Conservation (phyloP, 2,888 invertebrate species). For the Hymenopus coronatus region DNA sequence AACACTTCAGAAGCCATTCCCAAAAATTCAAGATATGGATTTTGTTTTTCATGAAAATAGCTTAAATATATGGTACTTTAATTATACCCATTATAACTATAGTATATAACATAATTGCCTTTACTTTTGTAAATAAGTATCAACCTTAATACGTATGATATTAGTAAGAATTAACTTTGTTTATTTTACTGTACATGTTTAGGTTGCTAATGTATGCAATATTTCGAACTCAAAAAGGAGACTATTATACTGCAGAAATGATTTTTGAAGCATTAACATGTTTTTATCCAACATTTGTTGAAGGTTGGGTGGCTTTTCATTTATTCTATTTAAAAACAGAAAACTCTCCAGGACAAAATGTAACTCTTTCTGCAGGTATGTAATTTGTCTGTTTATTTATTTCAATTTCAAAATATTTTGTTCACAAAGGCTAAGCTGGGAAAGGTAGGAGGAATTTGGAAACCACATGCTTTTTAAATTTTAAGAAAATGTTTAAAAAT, state of each 20-base stretch:
- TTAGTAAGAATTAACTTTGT: not conserved
- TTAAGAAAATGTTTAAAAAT: too few species aligned
- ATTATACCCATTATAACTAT: too few species aligned
- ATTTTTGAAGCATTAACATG: not conserved
- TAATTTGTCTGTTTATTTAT: not conserved
- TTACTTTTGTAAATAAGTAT: too few species aligned
- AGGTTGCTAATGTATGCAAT: not conserved
- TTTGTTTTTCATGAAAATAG: too few species aligned
- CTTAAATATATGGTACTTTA: too few species aligned
- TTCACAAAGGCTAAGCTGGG: too few species aligned
- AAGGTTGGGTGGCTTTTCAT: not conserved
- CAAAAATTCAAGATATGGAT: too few species aligned
- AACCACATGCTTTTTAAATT: too few species aligned
- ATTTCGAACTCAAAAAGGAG: not conserved
- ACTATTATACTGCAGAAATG: not conserved
- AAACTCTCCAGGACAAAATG: not conserved
- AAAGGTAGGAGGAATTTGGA: too few species aligned
- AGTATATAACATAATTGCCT: too few species aligned
- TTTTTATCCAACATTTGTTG: not conserved
- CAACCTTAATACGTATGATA: not conserved
- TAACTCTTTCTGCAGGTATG: not conserved
- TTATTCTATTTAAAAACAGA: not conserved
- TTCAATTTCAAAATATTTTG: not conserved
- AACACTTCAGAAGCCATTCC: too few species aligned
- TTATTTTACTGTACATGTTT: not conserved